Conservation (phyloP, 2,797 vertebrate species). For the Vireo griseus region DNA sequence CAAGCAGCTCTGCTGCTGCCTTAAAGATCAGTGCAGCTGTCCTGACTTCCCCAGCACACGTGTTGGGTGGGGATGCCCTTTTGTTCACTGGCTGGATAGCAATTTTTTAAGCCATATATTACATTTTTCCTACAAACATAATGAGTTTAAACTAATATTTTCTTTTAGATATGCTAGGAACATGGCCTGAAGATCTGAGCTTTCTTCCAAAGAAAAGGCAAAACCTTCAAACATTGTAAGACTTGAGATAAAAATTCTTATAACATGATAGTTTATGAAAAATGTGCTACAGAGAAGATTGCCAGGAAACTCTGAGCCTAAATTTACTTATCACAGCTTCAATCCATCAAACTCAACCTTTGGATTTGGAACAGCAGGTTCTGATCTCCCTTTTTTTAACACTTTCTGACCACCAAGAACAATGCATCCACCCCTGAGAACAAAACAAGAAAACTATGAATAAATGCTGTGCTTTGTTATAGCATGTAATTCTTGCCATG, state of each 20-base stretch:
- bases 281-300: background rate
- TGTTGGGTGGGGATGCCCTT: background rate
- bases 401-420: background rate
- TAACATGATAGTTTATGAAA: background rate
- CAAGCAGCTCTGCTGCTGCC: background rate
- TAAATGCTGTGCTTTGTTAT: background rate
- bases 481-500: background rate
- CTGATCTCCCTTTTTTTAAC: background rate
- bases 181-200: background rate
- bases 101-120: background rate
- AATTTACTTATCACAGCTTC: slow-evolving; percentile 4
- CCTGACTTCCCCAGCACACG: fast-evolving
- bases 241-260: background rate
- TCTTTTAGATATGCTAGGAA: background rate
- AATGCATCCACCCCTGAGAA: background rate
- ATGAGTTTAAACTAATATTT: background rate
- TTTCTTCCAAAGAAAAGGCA: background rate
- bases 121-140: background rate
- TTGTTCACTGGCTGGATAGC: background rate
- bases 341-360: background rate
- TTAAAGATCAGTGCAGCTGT: background rate
- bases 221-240: background rate
- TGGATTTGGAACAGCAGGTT: background rate
- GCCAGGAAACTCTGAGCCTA: background rate
- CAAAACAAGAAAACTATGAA: background rate